These are phyloP conservation scores for Gymnodraco acuticeps DNA, from an alignment of 2,797 vertebrate species.

Conservation along the genomic window DNA sequence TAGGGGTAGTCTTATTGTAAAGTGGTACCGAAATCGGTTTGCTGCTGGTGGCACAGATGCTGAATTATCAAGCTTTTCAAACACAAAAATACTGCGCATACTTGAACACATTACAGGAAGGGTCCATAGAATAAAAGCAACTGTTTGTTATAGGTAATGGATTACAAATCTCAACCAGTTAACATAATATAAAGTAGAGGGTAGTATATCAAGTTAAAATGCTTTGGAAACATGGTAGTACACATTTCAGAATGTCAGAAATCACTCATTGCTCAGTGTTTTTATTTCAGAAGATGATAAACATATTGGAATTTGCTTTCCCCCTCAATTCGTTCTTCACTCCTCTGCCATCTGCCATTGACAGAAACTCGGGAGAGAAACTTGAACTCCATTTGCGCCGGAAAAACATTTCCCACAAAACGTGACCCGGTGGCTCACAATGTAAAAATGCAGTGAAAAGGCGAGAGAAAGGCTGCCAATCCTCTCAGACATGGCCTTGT, in stretches of 20 bases:
- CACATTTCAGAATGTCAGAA: neutral
- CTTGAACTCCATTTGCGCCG: conserved; percentile 55
- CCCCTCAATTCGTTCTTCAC: conserved; percentile 27
- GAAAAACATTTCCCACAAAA: conserved; percentile 50
- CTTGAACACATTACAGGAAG: neutral
- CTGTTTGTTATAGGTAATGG: too few relatives aligned
- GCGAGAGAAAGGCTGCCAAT: conserved; percentile 54
- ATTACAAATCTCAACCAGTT: neutral
- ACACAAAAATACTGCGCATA: too few relatives aligned
- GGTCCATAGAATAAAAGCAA: neutral
- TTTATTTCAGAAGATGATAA: conserved; percentile 33
- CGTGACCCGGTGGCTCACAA: conserved; percentile 44
- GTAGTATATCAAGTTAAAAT: neutral
- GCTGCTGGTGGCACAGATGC: too few relatives aligned
- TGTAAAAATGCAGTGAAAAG: conserved; percentile 61
- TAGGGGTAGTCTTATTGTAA: too few relatives aligned
- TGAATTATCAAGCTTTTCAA: too few relatives aligned
- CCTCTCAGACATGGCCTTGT: conserved; percentile 37
- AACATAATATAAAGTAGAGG: neutral
- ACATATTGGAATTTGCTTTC: conserved; percentile 48
- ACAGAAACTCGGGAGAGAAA: conserved; percentile 57
- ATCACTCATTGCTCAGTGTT: neutral
- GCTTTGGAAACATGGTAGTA: neutral
- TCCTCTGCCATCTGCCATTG: conserved; percentile 57
- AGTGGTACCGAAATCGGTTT: too few relatives aligned